Conservation (phyloP, 2,797 vertebrate species). For the Aldrovandia affinis region DNA sequence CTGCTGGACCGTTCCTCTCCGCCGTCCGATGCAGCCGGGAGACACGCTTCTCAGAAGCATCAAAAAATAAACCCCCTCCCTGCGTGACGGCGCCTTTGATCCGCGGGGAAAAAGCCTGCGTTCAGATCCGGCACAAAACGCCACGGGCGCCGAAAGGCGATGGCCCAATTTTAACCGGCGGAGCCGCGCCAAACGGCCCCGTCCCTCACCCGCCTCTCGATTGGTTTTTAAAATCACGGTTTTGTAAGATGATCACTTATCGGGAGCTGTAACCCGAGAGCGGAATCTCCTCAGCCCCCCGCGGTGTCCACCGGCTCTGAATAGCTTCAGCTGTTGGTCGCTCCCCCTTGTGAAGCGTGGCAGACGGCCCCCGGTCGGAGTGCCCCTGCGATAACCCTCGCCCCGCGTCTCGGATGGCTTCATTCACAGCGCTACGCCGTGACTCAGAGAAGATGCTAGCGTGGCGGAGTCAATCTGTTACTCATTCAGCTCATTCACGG, state of each 20-base stretch:
- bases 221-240: not conserved
- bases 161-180: no score
- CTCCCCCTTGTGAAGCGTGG: not conserved
- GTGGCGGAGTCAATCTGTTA: not conserved
- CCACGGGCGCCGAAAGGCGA: no score
- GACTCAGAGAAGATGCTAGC: not conserved
- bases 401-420: not conserved
- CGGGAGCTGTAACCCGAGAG: not conserved
- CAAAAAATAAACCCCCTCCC: not conserved
- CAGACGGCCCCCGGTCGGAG: not conserved
- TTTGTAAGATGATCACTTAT: not conserved
- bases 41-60: not conserved
- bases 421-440: not conserved
- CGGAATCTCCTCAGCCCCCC: not conserved
- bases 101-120: no score
- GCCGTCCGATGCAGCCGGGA: not conserved
- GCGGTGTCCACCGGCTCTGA: not conserved
- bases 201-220: no score
- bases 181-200: no score
- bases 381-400: not conserved
- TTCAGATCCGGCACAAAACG: no score
- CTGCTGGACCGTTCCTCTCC: not conserved
- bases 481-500: not conserved
- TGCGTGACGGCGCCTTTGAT: no score
- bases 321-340: not conserved